phyloP scores from a whole-genome alignment of 2,113 vertebrate species.

The Marmota monax region DNA sequence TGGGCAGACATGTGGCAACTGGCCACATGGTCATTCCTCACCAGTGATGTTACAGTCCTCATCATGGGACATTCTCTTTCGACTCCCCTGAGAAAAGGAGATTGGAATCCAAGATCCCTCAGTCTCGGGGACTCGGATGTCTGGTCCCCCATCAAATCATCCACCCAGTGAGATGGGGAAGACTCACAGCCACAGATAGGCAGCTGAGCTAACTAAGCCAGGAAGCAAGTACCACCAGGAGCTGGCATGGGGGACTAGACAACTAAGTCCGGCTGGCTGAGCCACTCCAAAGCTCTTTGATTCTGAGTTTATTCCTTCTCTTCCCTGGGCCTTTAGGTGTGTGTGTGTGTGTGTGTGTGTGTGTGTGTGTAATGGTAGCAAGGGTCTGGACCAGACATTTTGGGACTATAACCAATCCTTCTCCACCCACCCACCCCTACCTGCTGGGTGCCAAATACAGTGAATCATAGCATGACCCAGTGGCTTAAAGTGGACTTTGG shows the following conservation, averaged over 20 bases:
- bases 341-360: not conserved
- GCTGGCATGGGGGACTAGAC: not conserved
- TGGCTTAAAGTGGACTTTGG: not conserved
- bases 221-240: too few relatives aligned
- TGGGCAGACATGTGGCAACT: not conserved
- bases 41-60: not conserved
- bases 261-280: not conserved
- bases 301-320: not conserved
- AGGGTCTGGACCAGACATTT: not conserved
- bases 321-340: not conserved
- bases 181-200: not conserved
- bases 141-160: constrained; percentile 69
- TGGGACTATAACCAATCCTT: not conserved
- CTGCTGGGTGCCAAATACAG: not conserved
- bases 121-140: constrained; percentile 17
- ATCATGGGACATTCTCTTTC: not conserved
- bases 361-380: not conserved
- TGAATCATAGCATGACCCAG: not conserved
- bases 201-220: not conserved
- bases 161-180: constrained; percentile 57
- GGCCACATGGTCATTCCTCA: not conserved
- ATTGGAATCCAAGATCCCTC: not conserved
- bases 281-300: not conserved
- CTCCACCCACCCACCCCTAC: too few relatives aligned
- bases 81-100: not conserved